Evolutionary conservation across 2,888 invertebrate genomes (phyloP), one percentile per base, ranked within the genome.

Genomic region (Rhamnusium bicolor): DNA sequence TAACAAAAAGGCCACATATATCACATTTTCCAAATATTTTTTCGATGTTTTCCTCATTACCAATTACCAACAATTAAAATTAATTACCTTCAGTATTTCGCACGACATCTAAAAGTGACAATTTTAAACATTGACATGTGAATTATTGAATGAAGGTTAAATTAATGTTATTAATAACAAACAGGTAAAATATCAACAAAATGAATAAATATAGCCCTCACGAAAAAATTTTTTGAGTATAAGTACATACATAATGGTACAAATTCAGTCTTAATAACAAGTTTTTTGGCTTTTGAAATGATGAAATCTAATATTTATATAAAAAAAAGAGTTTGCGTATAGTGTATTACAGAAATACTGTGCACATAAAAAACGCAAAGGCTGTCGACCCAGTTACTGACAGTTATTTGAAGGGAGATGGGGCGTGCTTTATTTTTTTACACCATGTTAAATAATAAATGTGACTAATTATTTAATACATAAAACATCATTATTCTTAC

Each of bases 151-250:
- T 40, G n/a, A 4, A 40, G 10, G n/a, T 58, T 58, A 19, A 18
- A 32, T 46, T 40, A 61, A 46, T 61, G n/a, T 21, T 10, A 40
- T 60, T 60, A 10, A 8, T 18, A 40, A 40, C 10, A 27, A 14
- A 16, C 27, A 49, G 14, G 10, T 16, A 51, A 49, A 51, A 49
- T 12, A 6, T 27, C 16, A 63, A 63, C 47, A 7, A 27, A 63
- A 51, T 51, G 63, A 63, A 63, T 63, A 51, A 49, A 63, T 63
- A 51, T 63, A 63, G 63, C 63, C 27, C 5, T 24, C 10, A 1
- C 3, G 18, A 12, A 5, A 40, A 7, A 3, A 58, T 29, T 27
- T 58, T 29, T 1, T 16, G 24, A 24, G 2, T 24, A 6, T 4
- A 24, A 6, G 14, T 29, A 58, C 27, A 1, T 19, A 51, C 19